These are phyloP conservation scores for Drosophila albomicans DNA, from an alignment of 1,140 invertebrate genomes.

Conservation along the genomic window DNA sequence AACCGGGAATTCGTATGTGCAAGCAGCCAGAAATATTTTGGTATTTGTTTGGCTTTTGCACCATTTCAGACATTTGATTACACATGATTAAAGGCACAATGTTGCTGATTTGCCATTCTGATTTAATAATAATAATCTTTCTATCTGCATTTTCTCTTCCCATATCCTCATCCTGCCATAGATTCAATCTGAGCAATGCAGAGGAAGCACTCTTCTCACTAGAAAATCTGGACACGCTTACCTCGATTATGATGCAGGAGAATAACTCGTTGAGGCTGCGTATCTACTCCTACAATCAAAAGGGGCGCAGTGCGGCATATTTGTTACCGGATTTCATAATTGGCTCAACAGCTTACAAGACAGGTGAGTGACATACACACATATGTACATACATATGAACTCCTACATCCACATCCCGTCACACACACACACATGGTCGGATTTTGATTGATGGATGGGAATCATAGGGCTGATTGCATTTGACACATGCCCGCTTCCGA, in stretches of 20 bases:
- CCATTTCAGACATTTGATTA: conserved; percentile 52
- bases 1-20: conserved; percentile 45
- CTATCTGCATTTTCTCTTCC: neutral
- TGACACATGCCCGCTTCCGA: conserved; percentile 56
- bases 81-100: conserved; percentile 76
- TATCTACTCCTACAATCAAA: conserved; percentile 84
- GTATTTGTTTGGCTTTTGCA: conserved; percentile 26
- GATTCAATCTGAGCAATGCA: conserved; percentile 82
- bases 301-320: conserved; percentile 80
- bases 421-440: conserved; percentile 15
- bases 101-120: conserved; percentile 69
- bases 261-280: conserved; percentile 81
- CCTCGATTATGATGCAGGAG: conserved; percentile 81
- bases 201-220: conserved; percentile 82
- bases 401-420: conserved; percentile 2
- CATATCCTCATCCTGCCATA: conserved; percentile 19
- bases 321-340: conserved; percentile 81
- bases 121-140: conserved; percentile 64
- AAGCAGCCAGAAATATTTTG: conserved; percentile 65
- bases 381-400: conserved; percentile 27
- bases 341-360: conserved; percentile 82
- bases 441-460: conserved; percentile 44
- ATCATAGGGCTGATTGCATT: conserved; percentile 50
- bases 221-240: conserved; percentile 82
- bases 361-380: conserved; percentile 76